phyloP scores from a whole-genome alignment of 2,797 vertebrate genomes.

The Graptemys geographica region DNA sequence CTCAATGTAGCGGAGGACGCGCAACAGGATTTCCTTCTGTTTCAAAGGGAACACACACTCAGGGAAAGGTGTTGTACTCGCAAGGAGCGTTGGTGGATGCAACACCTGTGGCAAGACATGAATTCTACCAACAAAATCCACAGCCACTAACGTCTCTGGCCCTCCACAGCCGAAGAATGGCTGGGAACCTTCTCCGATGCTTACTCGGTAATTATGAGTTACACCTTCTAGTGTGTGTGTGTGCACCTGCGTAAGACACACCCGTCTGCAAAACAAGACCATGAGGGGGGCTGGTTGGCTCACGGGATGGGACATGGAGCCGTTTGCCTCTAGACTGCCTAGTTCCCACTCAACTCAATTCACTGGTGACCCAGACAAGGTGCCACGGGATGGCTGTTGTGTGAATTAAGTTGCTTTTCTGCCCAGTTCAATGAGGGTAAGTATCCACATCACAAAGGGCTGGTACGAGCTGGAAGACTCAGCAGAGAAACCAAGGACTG shows the following conservation, averaged over 20 bases:
- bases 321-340: neutral
- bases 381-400: neutral
- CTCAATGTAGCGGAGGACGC: constrained; percentile 71
- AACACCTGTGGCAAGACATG: neutral
- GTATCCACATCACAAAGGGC: neutral
- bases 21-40: constrained; percentile 76
- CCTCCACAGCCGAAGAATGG: neutral
- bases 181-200: neutral
- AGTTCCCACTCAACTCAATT: neutral
- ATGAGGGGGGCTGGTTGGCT: neutral
- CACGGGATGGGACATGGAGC: neutral
- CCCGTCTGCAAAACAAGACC: neutral
- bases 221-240: neutral
- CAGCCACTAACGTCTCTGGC: neutral
- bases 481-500: neutral
- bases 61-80: neutral
- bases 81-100: neutral
- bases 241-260: neutral
- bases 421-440: neutral
- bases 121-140: neutral
- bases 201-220: neutral
- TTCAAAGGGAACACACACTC: neutral
- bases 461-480: neutral
- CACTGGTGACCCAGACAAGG: neutral
- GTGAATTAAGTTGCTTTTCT: neutral